Evolutionary conservation across 53 echinoderm and acorn worm species (phyloP), one percentile per base, ranked within the genome.

Genomic region (Mesocentrotus franciscanus): DNA sequence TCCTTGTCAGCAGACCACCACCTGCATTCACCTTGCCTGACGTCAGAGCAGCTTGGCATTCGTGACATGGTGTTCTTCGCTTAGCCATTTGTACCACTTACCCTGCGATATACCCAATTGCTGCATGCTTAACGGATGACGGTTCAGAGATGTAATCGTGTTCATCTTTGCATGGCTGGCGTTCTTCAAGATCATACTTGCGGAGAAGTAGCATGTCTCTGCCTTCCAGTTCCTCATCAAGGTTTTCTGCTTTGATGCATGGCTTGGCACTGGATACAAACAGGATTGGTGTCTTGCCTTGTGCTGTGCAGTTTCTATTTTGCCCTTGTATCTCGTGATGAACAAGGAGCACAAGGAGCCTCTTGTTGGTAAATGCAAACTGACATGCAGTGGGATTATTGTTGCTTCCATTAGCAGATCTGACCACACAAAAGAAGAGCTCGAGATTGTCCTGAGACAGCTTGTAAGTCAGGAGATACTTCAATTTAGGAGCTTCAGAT

Each of bases 371-470:
- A 2, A 95, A 36, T 60, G 33, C 32, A 59, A 97, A 97, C 85
- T 96, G 96, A 8, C 92, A 26, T 7, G 93, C 78, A 26, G 97
- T 96, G 0, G 97, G 96, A 58, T 97, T 97, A 66, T 97, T 96
- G 71, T 95, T 97, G 36, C 29, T n/a, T 10, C 97, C 97, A 92
- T 39, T 9, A 16, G 91, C 7, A 7, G 66, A 72, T 20, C 96
- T 71, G 2, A 97, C 92, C 4, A 95, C 96, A 92, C 92, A 76
- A 72, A 96, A 96, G 78, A 97, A 96, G 17, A 97, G 68, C 84
- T 97, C 96, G 2, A 96, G 64, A 78, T 96, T 96, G 59, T 97
- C 96, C 61, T 96, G 96, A 30, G 81, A 81, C 30, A 96, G 24
- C 89, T 96, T 96, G 92, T 96, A 96, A 1, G 96, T 96, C 2